Base-by-base conservation (phyloP, 2,797 vertebrate genomes). In the Echeneis naucrates region DNA sequence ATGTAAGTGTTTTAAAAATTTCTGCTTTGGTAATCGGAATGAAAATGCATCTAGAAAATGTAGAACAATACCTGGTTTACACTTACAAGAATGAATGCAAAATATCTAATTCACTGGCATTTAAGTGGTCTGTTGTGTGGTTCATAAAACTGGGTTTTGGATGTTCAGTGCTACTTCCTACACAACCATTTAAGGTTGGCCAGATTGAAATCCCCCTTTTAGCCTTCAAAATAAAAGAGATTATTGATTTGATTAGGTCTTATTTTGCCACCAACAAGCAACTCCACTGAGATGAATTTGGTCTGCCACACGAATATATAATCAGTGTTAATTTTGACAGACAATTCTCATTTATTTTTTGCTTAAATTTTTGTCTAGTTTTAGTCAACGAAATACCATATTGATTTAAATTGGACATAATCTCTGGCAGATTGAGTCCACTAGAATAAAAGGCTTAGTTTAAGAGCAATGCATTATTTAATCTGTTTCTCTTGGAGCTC, bases 1-100 rank as follows among this genome's bases (percentile, higher is more conserved):
- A 79, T 76, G 37, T 62, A 87, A 86, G 51, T 33, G 4, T 21
- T 56, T 58, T 9, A 33, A 50, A 61, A 42, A 5, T 7, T 42
- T 40, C 5, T 72, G 5, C 4, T 50, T 35, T 13, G 24, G 14
- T 37, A 12, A 38, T 58, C 44, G 44, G 12, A 75, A 60, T 35
- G 8, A n/a, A n/a, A n/a, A n/a, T n/a, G n/a, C 9, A 61, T 26
- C n/a, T 8, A 4, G 3, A 16, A 47, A 66, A 52, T 3, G 8
- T 8, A 42, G 9, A 71, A 30, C 16, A n/a, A 38, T 45, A 23
- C 19, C 33, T 11, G 2, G 33, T 61, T 26, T 21, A 23, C 10
- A 33, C 10, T 40, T 17, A 37, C 17, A 44, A 14, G 10, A 0
- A 5, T 32, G 17, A 17, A 56, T 21, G 21, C 0, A 42, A 56